Evolutionary conservation across 2,888 invertebrate genomes (phyloP), one percentile per base, ranked within the genome.

Genomic region (Serripes groenlandicus): DNA sequence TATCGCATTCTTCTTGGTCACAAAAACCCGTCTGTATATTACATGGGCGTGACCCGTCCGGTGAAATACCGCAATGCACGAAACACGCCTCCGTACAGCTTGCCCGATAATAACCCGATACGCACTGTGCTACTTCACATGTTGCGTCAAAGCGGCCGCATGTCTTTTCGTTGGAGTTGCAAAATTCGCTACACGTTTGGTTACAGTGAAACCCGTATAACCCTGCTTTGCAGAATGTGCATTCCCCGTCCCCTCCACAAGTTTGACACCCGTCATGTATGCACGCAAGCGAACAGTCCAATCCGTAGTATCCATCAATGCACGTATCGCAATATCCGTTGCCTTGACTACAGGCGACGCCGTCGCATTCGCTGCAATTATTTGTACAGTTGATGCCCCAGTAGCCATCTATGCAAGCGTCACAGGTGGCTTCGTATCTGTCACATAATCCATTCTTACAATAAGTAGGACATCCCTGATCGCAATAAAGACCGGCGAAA

Each of bases 241-340:
- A 86, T 28, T 73, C 74, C 11, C 86, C 86, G 28, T 52, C 71
- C 9, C 60, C 32, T 7, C 77, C 74, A 30, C 86, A 86, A 3
- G 75, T 74, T 28, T 81, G 64, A 26, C 83, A 83, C 0, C 80
- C 80, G 1, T 28, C 23, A 52, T 83, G 56, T 21, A 11, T 68
- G 34, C 86, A 86, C 1, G 60, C 32, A 30, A 42, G n/a, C 1
- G 49, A 66, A 30, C 86, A 86, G n/a, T n/a, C 56, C 2, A n/a
- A 23, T 0, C 75, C 64, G 62, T 83, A 86, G 49, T 23, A 83
- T 18, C 78, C 83, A 28, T 81, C 76, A 3, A 78, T 58, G 68
- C 86, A 86, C 7, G 23, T n/a, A 0, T 49, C 37, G 56, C 86
- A 86, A 15, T 52, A 11, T 15, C 83, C 83, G 7, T 69, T 54